Conservation (phyloP, 2,888 invertebrate species). For the Gerosis bhagava region DNA sequence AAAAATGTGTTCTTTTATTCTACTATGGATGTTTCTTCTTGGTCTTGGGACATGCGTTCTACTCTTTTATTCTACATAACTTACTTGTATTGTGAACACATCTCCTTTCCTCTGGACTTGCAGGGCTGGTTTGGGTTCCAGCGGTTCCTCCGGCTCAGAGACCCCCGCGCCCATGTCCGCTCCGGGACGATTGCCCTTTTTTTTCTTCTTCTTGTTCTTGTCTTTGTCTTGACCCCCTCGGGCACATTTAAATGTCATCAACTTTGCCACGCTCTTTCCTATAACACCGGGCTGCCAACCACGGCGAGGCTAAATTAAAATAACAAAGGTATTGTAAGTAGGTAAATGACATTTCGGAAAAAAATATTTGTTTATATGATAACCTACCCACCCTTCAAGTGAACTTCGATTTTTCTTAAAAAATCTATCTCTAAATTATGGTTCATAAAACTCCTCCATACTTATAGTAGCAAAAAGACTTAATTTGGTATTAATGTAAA, state of each 20-base stretch:
- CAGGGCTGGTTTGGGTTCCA: constrained; percentile 84
- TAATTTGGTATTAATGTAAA: no score
- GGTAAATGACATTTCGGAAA: no score
- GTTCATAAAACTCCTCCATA: no score
- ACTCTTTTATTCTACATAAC: no score
- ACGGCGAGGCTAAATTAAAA: constrained; percentile 60
- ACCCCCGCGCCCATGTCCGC: constrained; percentile 58
- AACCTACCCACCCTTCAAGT: no score
- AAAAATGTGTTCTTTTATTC: no score
- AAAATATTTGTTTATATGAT: no score
- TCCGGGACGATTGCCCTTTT: constrained; percentile 48
- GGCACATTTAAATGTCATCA: constrained; percentile 68
- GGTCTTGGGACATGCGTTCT: no score
- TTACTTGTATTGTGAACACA: constrained; percentile 83
- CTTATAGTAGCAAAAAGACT: no score
- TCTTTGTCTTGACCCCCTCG: constrained; percentile 61
- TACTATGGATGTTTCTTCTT: no score
- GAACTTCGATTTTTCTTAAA: no score
- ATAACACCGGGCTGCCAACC: constrained; percentile 83
- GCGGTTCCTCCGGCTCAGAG: constrained; percentile 67
- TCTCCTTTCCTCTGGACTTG: constrained; percentile 86
- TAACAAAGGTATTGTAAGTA: not conserved
- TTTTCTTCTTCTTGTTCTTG: constrained; percentile 66
- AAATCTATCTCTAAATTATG: no score
- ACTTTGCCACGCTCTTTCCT: constrained; percentile 71